A percentile compares a stretch with the other conserved stretches of the same genome.
Conservation (phyloP, 1,140 invertebrate species). For the Danaus melanippus region DNA sequence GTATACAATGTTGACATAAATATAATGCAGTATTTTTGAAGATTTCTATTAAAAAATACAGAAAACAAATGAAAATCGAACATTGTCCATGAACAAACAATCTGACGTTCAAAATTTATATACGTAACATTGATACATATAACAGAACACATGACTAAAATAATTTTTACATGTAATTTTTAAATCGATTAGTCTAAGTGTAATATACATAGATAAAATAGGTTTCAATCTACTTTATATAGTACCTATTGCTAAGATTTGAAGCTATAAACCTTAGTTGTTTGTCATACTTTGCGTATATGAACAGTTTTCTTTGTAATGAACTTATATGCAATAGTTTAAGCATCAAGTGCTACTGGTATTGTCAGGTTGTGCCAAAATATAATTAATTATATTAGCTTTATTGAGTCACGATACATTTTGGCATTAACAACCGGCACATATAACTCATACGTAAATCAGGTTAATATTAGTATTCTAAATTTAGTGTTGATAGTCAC, state of each 20-base stretch:
- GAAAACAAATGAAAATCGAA: constrained; percentile 16
- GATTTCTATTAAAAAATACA: constrained; percentile 49
- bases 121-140: constrained; percentile 71
- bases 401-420: constrained; percentile 23
- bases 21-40: constrained; percentile 62
- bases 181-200: constrained; percentile 66
- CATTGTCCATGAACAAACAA: constrained; percentile 48
- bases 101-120: constrained; percentile 70
- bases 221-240: constrained; percentile 44
- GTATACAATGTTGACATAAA: constrained; percentile 41
- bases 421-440: constrained; percentile 15
- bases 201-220: constrained; percentile 63
- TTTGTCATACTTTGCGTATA: not conserved
- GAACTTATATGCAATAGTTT: not conserved
- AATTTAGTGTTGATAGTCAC: constrained; percentile 67
- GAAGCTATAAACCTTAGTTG: constrained; percentile 1
- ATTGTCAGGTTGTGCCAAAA: constrained; percentile 58
- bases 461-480: constrained; percentile 47
- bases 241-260: constrained; percentile 25
- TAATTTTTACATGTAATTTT: constrained; percentile 69
- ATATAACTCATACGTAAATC: constrained; percentile 46
- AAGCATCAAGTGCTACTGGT: too few species aligned
- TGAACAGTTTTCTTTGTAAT: not conserved
- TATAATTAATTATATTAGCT: constrained; percentile 46
- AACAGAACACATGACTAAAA: constrained; percentile 67